A percentile compares a stretch with the other conserved stretches of the same genome.
Evolutionary conservation across 2,113 vertebrate species (phyloP).

Genomic region (Ameiurus melas): DNA sequence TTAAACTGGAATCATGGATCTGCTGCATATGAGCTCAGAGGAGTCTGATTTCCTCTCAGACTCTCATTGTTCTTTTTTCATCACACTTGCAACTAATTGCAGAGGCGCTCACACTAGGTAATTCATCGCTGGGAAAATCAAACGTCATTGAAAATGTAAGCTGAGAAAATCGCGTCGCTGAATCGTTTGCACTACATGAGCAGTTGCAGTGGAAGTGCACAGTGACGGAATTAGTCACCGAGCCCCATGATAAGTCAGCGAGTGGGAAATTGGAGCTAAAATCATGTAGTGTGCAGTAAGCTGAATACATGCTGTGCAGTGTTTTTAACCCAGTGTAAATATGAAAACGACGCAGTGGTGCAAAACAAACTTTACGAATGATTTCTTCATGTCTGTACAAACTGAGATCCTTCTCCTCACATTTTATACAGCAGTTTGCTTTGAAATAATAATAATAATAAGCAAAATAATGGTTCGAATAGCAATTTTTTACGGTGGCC

Average conservation of each 20-base stretch:
- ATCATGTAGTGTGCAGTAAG: not conserved
- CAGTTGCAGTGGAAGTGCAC: too few species aligned
- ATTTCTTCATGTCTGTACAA: not conserved
- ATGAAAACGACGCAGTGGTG: not conserved
- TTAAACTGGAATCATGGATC: not conserved
- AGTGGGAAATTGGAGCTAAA: not conserved
- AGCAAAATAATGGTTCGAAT: not conserved
- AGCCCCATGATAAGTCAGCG: not conserved
- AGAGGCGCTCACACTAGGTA: not conserved
- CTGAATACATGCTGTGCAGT: too few species aligned
- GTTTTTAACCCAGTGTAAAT: not conserved
- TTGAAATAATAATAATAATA: too few species aligned
- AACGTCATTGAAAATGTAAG: not conserved
- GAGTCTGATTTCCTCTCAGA: not conserved
- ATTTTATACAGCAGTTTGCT: not conserved
- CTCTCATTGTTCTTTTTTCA: not conserved
- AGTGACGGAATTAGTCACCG: not conserved
- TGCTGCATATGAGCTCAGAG: not conserved
- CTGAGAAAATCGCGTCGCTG: not conserved
- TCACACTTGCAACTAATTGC: not conserved
- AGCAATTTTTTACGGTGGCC: not conserved
- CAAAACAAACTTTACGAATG: not conserved
- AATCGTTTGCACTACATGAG: not conserved
- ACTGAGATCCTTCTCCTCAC: not conserved
- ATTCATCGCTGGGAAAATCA: not conserved